Conservation (phyloP, 2,113 vertebrate genomes). For the Melanotaenia duboulayi region DNA sequence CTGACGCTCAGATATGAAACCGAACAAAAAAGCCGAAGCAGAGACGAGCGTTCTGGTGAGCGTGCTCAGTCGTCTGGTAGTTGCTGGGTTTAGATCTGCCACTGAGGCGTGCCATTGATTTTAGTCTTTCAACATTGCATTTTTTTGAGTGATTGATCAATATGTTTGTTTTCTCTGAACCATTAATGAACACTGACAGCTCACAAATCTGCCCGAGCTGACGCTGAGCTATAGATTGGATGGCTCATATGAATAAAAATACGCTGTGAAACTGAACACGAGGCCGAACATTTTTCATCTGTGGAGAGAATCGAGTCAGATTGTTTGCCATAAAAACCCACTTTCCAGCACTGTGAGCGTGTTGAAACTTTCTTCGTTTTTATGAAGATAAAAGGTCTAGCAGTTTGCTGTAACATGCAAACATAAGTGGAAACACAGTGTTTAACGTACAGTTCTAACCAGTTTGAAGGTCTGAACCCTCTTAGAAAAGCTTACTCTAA, state of each 20-base stretch:
- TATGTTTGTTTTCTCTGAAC: conserved; percentile 43
- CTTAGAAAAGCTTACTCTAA: too few relatives aligned
- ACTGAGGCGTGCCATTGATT: conserved; percentile 27
- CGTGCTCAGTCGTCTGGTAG: background rate
- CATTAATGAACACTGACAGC: conserved; percentile 51
- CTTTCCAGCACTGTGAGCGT: background rate
- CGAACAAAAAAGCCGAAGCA: background rate
- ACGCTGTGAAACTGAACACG: conserved; percentile 13
- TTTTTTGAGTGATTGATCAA: conserved; percentile 48
- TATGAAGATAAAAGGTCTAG: too few relatives aligned
- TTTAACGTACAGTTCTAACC: background rate
- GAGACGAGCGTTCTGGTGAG: background rate
- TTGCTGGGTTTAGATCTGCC: conserved; percentile 34
- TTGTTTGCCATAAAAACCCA: background rate
- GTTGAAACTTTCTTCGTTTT: background rate
- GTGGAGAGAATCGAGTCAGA: conserved; percentile 6
- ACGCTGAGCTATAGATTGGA: conserved; percentile 19
- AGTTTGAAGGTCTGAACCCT: background rate
- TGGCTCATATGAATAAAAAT: conserved; percentile 22
- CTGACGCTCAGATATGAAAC: background rate
- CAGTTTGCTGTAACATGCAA: background rate
- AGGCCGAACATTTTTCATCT: conserved; percentile 6
- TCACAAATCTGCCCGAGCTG: conserved; percentile 32
- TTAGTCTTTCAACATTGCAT: background rate
- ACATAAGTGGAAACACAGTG: background rate